phyloP scores from a whole-genome alignment of 2,113 vertebrate genomes.

The Polypterus bichir region DNA sequence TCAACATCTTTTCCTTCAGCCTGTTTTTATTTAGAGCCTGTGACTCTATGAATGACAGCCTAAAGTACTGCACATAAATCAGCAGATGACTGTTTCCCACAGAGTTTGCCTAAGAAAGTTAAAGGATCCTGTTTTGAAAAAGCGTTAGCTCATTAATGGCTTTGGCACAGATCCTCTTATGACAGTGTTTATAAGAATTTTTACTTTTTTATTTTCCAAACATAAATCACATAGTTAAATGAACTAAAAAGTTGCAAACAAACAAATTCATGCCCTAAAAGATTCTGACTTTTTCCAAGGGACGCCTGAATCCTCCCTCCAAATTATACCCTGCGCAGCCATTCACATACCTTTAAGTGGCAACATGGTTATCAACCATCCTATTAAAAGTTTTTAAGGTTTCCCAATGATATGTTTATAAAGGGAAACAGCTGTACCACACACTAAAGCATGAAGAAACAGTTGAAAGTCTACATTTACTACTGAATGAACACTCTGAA shows the following conservation, averaged over 20 bases:
- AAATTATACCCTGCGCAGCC: constrained; percentile 37
- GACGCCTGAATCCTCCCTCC: constrained; percentile 15
- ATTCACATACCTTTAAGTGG: constrained; percentile 19
- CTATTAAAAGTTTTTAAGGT: constrained; percentile 39
- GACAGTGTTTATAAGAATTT: constrained; percentile 23
- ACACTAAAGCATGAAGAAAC: not conserved
- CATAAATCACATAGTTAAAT: constrained; percentile 24
- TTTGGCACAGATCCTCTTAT: constrained; percentile 26
- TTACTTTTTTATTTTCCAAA: constrained; percentile 30
- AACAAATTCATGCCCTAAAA: constrained; percentile 28
- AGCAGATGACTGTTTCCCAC: constrained; percentile 19
- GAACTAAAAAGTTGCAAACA: constrained; percentile 27
- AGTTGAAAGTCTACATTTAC: too few species aligned
- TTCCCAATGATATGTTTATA: constrained; percentile 36
- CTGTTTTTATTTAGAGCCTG: constrained; percentile 39
- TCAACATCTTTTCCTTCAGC: constrained; percentile 29
- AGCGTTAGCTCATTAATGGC: constrained; percentile 30
- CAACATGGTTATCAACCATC: constrained; percentile 41
- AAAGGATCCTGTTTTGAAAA: constrained; percentile 18
- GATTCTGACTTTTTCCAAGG: constrained; percentile 24
- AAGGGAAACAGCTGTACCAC: constrained; percentile 37
- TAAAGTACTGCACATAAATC: constrained; percentile 25
- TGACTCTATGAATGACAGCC: constrained; percentile 35
- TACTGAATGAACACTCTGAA: too few species aligned
- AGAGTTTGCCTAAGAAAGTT: constrained; percentile 22